phyloP scores from a whole-genome alignment of 2,113 vertebrate genomes.

The Labeo catla region DNA sequence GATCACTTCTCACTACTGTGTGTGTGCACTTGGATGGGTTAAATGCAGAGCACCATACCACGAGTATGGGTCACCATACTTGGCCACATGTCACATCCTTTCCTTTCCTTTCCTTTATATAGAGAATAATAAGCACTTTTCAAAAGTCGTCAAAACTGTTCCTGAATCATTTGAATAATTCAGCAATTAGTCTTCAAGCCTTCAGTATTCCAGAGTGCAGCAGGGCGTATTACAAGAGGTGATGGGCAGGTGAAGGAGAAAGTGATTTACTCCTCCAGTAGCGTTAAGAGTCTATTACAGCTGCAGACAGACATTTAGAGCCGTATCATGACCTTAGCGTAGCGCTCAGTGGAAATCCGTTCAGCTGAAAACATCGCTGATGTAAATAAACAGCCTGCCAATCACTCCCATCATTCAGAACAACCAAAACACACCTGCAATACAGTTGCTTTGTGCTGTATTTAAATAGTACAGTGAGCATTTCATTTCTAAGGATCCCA shows the following conservation, averaged over 20 bases:
- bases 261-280: slow-evolving; percentile 45
- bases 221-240: slow-evolving; percentile 41
- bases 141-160: slow-evolving; percentile 26
- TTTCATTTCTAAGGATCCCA: neutral
- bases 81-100: too few species aligned
- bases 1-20: too few species aligned
- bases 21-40: too few species aligned
- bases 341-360: slow-evolving; percentile 34
- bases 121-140: neutral
- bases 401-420: slow-evolving; percentile 33
- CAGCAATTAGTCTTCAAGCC: slow-evolving; percentile 36
- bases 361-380: slow-evolving; percentile 40
- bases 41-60: too few species aligned
- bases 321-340: slow-evolving; percentile 41
- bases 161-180: slow-evolving; percentile 46
- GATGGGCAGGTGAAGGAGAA: slow-evolving; percentile 47
- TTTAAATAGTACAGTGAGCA: neutral
- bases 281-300: slow-evolving; percentile 50
- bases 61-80: too few species aligned
- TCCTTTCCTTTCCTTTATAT: too few species aligned
- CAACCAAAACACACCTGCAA: neutral
- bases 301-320: slow-evolving; percentile 19
- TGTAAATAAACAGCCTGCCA: slow-evolving; percentile 51
- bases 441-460: neutral
- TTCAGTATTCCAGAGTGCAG: slow-evolving; percentile 30